phyloP scores from a whole-genome alignment of 2,113 vertebrate species.

The Morone saxatilis region DNA sequence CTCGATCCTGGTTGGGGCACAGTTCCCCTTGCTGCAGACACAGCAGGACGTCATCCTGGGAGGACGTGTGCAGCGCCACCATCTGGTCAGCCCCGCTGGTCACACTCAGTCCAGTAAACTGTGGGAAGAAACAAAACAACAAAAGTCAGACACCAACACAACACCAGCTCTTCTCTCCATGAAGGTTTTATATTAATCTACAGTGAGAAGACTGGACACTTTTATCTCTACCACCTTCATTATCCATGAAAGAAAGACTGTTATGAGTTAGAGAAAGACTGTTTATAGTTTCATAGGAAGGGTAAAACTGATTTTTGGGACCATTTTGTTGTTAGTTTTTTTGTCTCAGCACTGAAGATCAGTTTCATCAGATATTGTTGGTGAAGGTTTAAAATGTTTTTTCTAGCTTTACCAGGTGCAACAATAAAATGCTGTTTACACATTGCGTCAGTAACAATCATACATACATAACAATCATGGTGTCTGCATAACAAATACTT shows the following conservation, averaged over 20 bases:
- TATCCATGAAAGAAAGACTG: too few species aligned
- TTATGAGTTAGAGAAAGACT: neutral
- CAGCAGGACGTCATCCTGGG: conserved; percentile 87
- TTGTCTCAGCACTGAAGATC: neutral
- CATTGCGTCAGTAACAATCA: neutral
- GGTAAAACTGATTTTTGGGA: neutral
- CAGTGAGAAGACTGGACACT: neutral
- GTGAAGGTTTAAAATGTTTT: neutral
- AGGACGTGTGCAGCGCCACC: conserved; percentile 88
- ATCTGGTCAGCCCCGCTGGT: conserved; percentile 90
- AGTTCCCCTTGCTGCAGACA: conserved; percentile 88
- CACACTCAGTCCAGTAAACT: conserved; percentile 91
- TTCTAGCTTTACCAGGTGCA: neutral
- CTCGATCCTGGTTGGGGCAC: conserved; percentile 84
- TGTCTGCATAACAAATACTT: neutral
- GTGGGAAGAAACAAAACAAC: neutral
- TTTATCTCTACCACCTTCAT: neutral
- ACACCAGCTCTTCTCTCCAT: neutral
- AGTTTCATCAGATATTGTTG: neutral
- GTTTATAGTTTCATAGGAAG: neutral
- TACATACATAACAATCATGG: neutral
- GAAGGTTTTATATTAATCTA: neutral
- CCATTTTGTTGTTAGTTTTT: neutral
- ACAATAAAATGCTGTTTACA: neutral
- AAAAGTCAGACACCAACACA: neutral